Percentiles rank a stretch among this genome's conserved stretches.
Conservation (phyloP, 2,113 vertebrate species). For the Anolis carolinensis region DNA sequence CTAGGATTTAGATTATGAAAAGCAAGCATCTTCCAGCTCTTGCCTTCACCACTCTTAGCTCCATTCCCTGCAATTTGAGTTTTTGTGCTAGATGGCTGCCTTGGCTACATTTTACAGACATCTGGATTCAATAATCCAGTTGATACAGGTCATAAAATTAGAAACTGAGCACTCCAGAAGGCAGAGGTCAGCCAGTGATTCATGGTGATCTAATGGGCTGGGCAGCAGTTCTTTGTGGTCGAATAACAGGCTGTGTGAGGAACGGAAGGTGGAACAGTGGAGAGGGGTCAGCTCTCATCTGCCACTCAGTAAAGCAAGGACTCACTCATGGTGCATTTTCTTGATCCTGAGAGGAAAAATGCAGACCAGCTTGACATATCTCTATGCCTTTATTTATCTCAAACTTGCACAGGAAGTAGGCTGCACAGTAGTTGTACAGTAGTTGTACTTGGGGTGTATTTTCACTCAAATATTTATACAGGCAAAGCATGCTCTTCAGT, state of each 20-base stretch:
- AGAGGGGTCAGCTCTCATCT: slow-evolving; percentile 35
- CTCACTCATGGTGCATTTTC: not conserved
- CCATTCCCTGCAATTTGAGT: slow-evolving; percentile 58
- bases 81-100: slow-evolving; percentile 57
- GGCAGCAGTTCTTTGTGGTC: slow-evolving; percentile 31
- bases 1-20: slow-evolving; percentile 49
- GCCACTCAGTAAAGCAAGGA: slow-evolving; percentile 19
- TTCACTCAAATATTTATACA: not conserved
- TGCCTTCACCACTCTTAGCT: slow-evolving; percentile 30
- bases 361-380: not conserved
- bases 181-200: slow-evolving; percentile 72
- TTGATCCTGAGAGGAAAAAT: slow-evolving; percentile 17
- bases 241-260: slow-evolving; percentile 47
- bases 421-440: not conserved
- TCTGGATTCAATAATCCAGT: slow-evolving; percentile 73
- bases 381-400: fast-evolving
- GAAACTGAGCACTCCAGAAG: slow-evolving; percentile 70
- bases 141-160: slow-evolving; percentile 76
- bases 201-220: slow-evolving; percentile 60
- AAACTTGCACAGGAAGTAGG: not conserved
- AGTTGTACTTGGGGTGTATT: not conserved
- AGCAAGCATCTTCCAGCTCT: slow-evolving; percentile 24
- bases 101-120: slow-evolving; percentile 58
- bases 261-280: slow-evolving; percentile 39
- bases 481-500: not conserved